Evolutionary conservation across 2,888 invertebrate species (phyloP).

Genomic region (Deroplatys truncata): DNA sequence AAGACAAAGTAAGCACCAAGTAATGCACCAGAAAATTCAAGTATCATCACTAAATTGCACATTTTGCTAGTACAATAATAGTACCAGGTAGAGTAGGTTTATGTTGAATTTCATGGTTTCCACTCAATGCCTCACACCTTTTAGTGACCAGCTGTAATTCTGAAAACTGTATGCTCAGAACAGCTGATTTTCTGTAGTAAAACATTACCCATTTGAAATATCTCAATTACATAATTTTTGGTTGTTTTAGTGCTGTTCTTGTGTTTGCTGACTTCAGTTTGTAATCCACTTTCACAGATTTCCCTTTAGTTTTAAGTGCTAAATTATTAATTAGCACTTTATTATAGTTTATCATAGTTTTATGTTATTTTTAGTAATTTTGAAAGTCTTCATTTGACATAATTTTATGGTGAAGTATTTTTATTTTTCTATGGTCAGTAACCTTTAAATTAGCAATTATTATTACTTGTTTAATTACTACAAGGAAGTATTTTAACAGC

Average conservation of each 20-base stretch:
- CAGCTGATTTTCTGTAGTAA: not conserved
- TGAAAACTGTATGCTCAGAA: not conserved
- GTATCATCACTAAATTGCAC: not conserved
- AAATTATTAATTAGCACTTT: too few relatives aligned
- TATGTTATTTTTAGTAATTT: too few relatives aligned
- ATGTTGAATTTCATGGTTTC: not conserved
- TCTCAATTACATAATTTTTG: not conserved
- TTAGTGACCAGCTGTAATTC: not conserved
- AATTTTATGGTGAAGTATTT: too few relatives aligned
- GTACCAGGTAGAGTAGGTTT: not conserved
- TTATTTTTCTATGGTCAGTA: too few relatives aligned
- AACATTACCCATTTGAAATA: not conserved
- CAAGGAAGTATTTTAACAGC: too few relatives aligned
- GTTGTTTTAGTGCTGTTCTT: not conserved
- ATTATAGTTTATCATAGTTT: too few relatives aligned
- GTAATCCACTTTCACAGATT: too few relatives aligned
- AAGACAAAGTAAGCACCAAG: not conserved
- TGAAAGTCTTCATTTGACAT: too few relatives aligned
- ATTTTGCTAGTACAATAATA: not conserved
- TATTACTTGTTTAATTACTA: too few relatives aligned
- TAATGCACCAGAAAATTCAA: not conserved
- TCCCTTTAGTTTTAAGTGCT: too few relatives aligned
- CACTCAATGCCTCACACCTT: not conserved
- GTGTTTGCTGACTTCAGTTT: not conserved
- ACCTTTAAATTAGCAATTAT: too few relatives aligned